Base-by-base conservation (phyloP, 2,113 vertebrate species). In the Mesocricetus auratus region DNA sequence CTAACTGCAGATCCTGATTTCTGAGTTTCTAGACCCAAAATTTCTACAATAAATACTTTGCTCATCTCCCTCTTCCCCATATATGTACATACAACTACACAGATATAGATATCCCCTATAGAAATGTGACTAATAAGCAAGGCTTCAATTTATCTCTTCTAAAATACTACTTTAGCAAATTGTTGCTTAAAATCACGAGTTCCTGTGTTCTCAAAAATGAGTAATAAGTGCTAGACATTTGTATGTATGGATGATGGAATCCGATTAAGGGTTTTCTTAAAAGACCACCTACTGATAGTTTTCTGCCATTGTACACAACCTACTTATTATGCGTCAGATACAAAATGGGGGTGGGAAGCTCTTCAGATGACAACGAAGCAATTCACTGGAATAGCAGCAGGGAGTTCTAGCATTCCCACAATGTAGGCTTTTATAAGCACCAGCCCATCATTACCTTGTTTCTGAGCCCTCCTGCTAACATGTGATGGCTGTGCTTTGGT, bases 321-420 rank as follows among this genome's bases (percentile, higher is more conserved):
- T 24, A 45, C 7, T 93, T 96, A 36, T 90, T 11, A 3, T 86
- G 68, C 24, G 2, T 92, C 31, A 45, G 0, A 21, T n/a, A 71
- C 89, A 89, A 36, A 29, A 3, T 47, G 12, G 36, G 45, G 10
- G 21, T 26, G 68, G 6, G 47, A 7, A 9, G 9, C 5, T 87
- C 74, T 97, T 94, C 78, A 96, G 90, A 82, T 78, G 96, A 95
- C 39, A 56, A 94, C 88, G 96, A 62, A 11, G 11, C n/a, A 94
- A 50, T 87, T 56, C 93, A 77, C 88, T 9, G 0, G 24, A 85
- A 64, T 53, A 87, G 29, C 86, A 92, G 95, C 90, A 93, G 95
- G 95, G 92, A 96, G 86, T 95, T 74, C 93, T 62, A 93, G 83
- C 75, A 95, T 96, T 96, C 90, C 74, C 95, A 97, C 86, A 96